phyloP scores from a whole-genome alignment of 2,113 vertebrate genomes.

The Noctilio leporinus region DNA sequence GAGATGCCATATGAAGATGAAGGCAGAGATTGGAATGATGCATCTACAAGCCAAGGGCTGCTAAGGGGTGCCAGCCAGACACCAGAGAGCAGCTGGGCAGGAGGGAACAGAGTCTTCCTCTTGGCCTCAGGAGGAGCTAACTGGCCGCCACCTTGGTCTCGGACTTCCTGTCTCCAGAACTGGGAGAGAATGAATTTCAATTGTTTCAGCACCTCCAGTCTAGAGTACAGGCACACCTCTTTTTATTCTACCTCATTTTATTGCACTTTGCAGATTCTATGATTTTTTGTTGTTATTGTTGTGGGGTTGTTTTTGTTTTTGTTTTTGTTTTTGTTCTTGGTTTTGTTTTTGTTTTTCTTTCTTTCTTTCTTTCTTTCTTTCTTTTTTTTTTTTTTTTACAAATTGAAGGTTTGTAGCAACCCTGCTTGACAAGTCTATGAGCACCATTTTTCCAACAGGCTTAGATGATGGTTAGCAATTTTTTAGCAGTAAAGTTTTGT shows the following conservation, averaged over 20 bases:
- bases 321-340: too few species aligned
- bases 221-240: background rate
- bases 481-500: background rate
- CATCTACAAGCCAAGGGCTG: background rate
- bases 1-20: background rate
- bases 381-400: too few species aligned
- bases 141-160: background rate
- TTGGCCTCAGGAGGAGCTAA: background rate
- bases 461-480: background rate
- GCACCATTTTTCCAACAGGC: background rate
- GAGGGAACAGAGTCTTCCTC: background rate
- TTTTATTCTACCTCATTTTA: background rate
- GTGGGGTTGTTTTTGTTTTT: too few species aligned
- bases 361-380: too few species aligned
- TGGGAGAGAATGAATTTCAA: background rate
- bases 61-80: background rate
- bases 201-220: background rate
- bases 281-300: too few species aligned
- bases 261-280: background rate
- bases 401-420: background rate
- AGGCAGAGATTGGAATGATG: background rate
- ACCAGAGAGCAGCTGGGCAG: background rate
- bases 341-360: too few species aligned
- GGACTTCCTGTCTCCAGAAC: background rate
- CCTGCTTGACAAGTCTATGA: background rate